These are phyloP conservation scores for Apostichopus japonicus DNA, from an alignment of 35 echinoderm and acorn worm genomes.

Conservation along the genomic window DNA sequence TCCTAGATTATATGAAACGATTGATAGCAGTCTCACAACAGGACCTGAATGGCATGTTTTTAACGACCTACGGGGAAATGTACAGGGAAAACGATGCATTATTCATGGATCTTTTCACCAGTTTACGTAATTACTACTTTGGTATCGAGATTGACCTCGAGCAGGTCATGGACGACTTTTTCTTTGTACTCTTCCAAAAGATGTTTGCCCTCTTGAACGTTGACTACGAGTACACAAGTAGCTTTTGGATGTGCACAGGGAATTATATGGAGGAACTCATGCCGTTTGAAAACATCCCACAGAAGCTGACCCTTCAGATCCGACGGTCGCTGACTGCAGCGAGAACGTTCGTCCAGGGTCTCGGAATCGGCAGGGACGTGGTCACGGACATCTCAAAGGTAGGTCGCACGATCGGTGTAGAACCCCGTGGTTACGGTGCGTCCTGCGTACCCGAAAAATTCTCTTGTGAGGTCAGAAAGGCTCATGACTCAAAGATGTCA, in stretches of 20 bases:
- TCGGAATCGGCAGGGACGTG: conserved; percentile 77
- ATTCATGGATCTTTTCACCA: conserved; percentile 79
- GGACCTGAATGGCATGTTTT: conserved; percentile 87
- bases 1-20: conserved; percentile 91
- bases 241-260: conserved; percentile 76
- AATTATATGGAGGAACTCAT: conserved; percentile 72
- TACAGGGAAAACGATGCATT: conserved; percentile 81
- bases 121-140: conserved; percentile 81
- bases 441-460: too few relatives aligned
- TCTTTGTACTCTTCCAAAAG: conserved; percentile 76
- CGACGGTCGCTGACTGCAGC: conserved; percentile 81
- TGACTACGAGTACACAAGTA: conserved; percentile 65
- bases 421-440: too few relatives aligned
- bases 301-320: conserved; percentile 66
- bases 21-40: conserved; percentile 78
- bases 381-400: conserved; percentile 83
- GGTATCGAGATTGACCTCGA: conserved; percentile 81
- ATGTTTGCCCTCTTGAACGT: conserved; percentile 86
- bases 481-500: too few relatives aligned
- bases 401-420: neutral
- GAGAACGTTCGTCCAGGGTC: conserved; percentile 91
- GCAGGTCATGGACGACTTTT: conserved; percentile 90
- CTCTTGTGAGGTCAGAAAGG: too few relatives aligned
- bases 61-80: conserved; percentile 81
- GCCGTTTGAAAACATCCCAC: conserved; percentile 86